Evolutionary conservation across 37 sponge, comb jelly and placozoan species (phyloP).

Genomic region (Cliona cf. orientalis): DNA sequence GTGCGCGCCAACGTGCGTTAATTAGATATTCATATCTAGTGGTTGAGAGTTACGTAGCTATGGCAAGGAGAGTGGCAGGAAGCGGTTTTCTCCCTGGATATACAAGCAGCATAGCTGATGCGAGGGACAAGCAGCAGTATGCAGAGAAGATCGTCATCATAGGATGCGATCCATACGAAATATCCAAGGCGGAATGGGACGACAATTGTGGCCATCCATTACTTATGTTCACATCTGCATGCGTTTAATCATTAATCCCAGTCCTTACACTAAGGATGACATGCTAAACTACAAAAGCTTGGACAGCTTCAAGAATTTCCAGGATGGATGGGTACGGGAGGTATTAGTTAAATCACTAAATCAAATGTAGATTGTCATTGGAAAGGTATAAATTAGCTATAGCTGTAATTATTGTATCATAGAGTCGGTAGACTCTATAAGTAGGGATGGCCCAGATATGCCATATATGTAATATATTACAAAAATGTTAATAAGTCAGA

Average conservation of each 20-base stretch:
- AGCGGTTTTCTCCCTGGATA: background rate
- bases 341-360: constrained; percentile 47
- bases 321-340: constrained; percentile 66
- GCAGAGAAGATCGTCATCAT: background rate
- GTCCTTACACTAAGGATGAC: constrained; percentile 69
- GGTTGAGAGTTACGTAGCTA: too few species aligned
- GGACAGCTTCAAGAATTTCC: constrained; percentile 59
- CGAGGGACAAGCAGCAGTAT: background rate
- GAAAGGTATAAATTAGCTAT: too few species aligned
- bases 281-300: constrained; percentile 72
- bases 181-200: background rate
- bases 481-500: too few species aligned
- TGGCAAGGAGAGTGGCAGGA: too few species aligned
- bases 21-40: too few species aligned
- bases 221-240: background rate
- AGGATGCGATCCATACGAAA: background rate
- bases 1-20: too few species aligned
- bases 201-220: constrained; percentile 9
- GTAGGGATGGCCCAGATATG: too few species aligned
- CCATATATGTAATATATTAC: background rate
- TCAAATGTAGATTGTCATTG: too few species aligned
- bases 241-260: constrained; percentile 42
- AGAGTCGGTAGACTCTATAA: too few species aligned
- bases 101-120: background rate
- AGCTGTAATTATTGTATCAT: too few species aligned